These are phyloP conservation scores for Lipophrys pholis DNA, from an alignment of 2,113 vertebrate genomes.

Conservation along the genomic window DNA sequence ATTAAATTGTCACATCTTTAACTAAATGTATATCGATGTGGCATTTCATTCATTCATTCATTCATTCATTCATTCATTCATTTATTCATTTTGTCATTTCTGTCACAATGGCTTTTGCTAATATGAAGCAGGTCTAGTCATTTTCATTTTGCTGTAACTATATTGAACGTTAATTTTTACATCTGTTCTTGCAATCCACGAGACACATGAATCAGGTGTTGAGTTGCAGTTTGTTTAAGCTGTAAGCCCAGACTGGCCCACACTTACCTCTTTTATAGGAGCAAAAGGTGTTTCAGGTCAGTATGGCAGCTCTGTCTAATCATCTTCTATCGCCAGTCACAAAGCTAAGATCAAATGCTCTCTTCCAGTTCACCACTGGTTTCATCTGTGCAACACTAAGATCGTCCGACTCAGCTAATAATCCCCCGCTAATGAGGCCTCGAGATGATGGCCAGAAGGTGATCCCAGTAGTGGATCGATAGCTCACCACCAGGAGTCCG, in stretches of 20 bases:
- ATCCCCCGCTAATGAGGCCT: conserved; percentile 76
- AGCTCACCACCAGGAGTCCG: conserved; percentile 71
- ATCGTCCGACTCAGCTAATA: conserved; percentile 69
- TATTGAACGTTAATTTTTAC: not conserved
- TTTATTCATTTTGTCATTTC: too few relatives aligned
- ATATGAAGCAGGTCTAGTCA: not conserved
- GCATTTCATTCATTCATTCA: too few relatives aligned
- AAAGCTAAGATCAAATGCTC: conserved; percentile 42
- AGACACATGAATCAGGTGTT: not conserved
- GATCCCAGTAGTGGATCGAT: conserved; percentile 76
- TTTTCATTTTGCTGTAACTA: not conserved
- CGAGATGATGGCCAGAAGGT: conserved; percentile 77
- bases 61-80: too few relatives aligned
- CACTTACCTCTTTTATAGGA: not conserved
- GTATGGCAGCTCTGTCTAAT: conserved; percentile 15
- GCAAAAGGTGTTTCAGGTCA: conserved; percentile 23
- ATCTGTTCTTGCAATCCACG: not conserved
- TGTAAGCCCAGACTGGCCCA: not conserved
- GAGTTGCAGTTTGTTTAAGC: not conserved
- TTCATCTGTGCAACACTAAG: conserved; percentile 56
- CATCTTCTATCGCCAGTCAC: conserved; percentile 24
- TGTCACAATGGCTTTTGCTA: too few relatives aligned
- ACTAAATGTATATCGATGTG: too few relatives aligned
- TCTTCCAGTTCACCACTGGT: conserved; percentile 35
- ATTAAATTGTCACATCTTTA: too few relatives aligned